Conservation (phyloP, 2,797 vertebrate genomes). For the Hoplostethus mediterraneus region DNA sequence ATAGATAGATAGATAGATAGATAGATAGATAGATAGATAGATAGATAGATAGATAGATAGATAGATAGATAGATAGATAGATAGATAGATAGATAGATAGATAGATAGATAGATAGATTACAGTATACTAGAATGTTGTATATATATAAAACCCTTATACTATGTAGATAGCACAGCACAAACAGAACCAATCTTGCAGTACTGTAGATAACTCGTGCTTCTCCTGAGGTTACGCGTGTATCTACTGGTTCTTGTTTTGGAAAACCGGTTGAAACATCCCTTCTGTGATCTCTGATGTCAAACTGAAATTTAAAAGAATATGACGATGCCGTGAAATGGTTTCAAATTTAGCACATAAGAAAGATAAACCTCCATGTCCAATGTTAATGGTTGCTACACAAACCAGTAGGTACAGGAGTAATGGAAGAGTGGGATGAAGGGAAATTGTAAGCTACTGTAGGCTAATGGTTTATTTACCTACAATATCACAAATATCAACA, state of each 20-base stretch:
- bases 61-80: no score
- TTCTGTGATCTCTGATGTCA: constrained; percentile 23
- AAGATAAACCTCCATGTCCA: constrained; percentile 78
- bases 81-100: no score
- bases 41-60: no score
- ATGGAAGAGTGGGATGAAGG: constrained; percentile 46
- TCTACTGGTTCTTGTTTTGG: constrained; percentile 82
- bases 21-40: no score
- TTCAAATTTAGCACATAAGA: constrained; percentile 29
- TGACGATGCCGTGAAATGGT: constrained; percentile 15
- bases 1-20: no score
- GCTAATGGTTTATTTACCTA: constrained; percentile 40
- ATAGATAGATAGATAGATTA: no score
- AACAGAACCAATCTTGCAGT: constrained; percentile 24
- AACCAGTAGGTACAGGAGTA: constrained; percentile 86
- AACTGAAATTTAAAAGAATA: constrained; percentile 26
- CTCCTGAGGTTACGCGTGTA: constrained; percentile 74
- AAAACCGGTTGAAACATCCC: constrained; percentile 41
- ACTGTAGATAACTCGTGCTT: constrained; percentile 27
- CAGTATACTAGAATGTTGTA: background rate
- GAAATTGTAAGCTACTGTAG: constrained; percentile 19
- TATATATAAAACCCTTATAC: background rate
- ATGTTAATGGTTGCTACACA: constrained; percentile 82
- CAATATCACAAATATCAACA: constrained; percentile 48
- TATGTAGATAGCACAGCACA: constrained; percentile 10